These are phyloP conservation scores for Neoascia interrupta DNA, from an alignment of 2,888 invertebrate species.

Conservation along the genomic window DNA sequence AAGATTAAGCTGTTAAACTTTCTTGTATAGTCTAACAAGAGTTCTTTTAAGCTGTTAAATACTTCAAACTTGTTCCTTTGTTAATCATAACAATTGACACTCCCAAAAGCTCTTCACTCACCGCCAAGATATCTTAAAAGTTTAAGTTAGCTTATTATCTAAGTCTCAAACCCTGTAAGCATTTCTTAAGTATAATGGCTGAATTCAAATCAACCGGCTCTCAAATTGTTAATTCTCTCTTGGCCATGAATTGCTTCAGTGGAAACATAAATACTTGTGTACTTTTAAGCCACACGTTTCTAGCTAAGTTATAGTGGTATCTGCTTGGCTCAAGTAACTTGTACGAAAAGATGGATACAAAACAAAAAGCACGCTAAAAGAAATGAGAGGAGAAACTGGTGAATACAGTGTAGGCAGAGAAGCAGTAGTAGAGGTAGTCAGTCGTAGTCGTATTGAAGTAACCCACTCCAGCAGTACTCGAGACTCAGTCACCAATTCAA, in stretches of 20 bases:
- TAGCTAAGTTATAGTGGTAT: background rate
- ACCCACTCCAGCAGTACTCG: background rate
- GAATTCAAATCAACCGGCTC: constrained; percentile 9
- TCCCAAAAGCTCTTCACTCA: too few species aligned
- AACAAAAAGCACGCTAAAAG: constrained; percentile 40
- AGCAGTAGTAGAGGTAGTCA: background rate
- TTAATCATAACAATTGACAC: too few species aligned
- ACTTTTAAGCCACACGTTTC: background rate
- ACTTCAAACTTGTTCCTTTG: too few species aligned
- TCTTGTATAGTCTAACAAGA: too few species aligned
- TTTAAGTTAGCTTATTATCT: too few species aligned
- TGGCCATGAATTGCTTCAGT: constrained; percentile 28
- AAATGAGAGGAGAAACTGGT: constrained; percentile 5
- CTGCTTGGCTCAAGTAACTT: background rate
- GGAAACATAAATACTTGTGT: background rate
- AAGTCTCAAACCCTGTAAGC: background rate
- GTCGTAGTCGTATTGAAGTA: background rate
- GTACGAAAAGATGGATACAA: constrained; percentile 40
- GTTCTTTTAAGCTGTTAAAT: too few species aligned
- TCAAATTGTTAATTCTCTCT: constrained; percentile 13
- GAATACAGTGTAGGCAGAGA: background rate
- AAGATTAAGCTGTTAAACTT: too few species aligned
- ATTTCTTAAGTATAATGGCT: background rate
- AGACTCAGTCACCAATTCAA: constrained; percentile 32
- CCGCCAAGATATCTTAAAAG: too few species aligned